phyloP scores from a whole-genome alignment of 2,797 vertebrate species.

The Hippocampus kuda region DNA sequence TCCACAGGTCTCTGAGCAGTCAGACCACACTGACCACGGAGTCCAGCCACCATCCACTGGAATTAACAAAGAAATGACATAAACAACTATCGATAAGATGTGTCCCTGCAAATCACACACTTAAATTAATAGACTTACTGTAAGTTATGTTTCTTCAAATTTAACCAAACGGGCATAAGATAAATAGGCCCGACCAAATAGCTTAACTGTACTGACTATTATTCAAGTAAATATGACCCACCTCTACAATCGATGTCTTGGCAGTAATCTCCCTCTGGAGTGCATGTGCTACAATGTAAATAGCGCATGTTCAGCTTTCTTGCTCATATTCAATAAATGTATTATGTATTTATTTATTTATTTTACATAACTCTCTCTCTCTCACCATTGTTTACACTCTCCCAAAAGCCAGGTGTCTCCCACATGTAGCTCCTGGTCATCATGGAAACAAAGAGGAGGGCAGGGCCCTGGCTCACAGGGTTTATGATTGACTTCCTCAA shows the following conservation, averaged over 20 bases:
- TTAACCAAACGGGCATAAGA: background rate
- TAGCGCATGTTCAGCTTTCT: background rate
- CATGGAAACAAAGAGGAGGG: slow-evolving; percentile 72
- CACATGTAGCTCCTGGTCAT: slow-evolving; percentile 52
- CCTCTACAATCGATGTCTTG: slow-evolving; percentile 73
- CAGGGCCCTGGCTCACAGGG: slow-evolving; percentile 68
- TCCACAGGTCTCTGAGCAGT: slow-evolving; percentile 76
- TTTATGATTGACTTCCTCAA: slow-evolving; percentile 75
- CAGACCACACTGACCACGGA: slow-evolving; percentile 81
- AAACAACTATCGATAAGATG: background rate
- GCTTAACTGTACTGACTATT: background rate
- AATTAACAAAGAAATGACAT: slow-evolving; percentile 5
- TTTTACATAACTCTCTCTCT: slow-evolving; percentile 17
- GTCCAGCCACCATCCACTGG: slow-evolving; percentile 76
- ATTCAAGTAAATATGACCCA: slow-evolving; percentile 38
- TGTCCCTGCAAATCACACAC: background rate
- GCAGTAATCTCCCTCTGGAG: slow-evolving; percentile 79
- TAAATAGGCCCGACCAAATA: background rate
- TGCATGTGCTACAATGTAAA: slow-evolving; percentile 70
- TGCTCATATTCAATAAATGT: background rate
- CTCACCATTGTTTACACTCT: slow-evolving; percentile 81
- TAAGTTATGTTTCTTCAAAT: background rate
- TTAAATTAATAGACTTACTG: background rate
- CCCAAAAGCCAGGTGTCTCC: slow-evolving; percentile 79
- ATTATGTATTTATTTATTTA: background rate